Base-by-base conservation (phyloP, 2,113 vertebrate genomes). In the Catharus bicknelli region DNA sequence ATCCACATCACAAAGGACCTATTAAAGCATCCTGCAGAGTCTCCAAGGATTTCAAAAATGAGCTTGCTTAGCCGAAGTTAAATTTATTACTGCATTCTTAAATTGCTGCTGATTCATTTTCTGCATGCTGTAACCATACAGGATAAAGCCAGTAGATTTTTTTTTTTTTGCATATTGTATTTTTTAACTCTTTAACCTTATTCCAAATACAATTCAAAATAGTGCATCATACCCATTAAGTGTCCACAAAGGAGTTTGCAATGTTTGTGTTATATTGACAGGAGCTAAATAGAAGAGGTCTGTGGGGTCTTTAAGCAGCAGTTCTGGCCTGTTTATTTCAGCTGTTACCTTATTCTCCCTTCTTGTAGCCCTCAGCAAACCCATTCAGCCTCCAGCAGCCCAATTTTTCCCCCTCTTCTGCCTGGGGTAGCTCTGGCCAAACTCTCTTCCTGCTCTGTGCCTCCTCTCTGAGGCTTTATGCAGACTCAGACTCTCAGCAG, bases 11-110 rank as follows among this genome's bases (percentile, higher is more conserved):
- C 94, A 87, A 87, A 96, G 90, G 91, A 72, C 53, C 74, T 23
- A 82, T 92, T 89, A 93, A 93, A 94, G 91, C 16, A 82, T 92
- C 87, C 89, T 87, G 78, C 47, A 74, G 51, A 51, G 50, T 69
- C 92, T 76, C 87, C 34, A 76, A 77, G 91, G 94, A 74, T 89
- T 96, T 75, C 19, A 95, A 95, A 94, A 92, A 92, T 78, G 76
- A 90, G 53, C 57, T 94, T 61, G 53, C 80, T 79, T 88, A 83
- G 89, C 61, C 0, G 0, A 90, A 90, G 90, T 79, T 88, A 83
- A 70, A 95, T 90, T 91, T 96, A 96, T 88, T 78, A 90, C 61
- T 82, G 66, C 38, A 47, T 57, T 95, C 78, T 91, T 89, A 84
- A 79, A 79, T 73, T 54, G 63, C 88, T 89, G 86, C 77, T 69